Base-by-base conservation (phyloP, 2,888 invertebrate genomes). In the Brachyopa scutellaris region DNA sequence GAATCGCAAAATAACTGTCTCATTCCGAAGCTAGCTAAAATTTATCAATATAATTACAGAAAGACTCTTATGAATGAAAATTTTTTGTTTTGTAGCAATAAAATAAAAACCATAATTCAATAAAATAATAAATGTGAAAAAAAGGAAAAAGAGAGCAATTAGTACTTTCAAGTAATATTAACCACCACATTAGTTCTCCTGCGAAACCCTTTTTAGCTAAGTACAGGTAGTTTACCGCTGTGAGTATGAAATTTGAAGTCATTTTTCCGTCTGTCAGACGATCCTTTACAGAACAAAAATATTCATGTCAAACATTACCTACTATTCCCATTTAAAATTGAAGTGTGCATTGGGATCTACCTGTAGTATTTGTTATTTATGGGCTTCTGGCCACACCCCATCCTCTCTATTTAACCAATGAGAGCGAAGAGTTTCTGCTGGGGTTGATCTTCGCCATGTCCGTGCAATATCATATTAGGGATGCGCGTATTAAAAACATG, bases 401-500 rank as follows among this genome's bases (percentile, higher is more conserved):
- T 64, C 11, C n/a, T 36, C 8, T 31, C 26, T n/a, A 19, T 38
- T 26, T 47, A 26, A 59, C 79, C 79, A 79, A 79, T 79, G 66
- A 61, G 33, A 13, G 31, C 4, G 26, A 15, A 40, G 31, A 11
- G 42, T 62, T 38, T 47, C 19, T 29, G 26, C 21, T 31, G 19
- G 79, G 69, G 69, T 74, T 66, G 66, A 79, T 73, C 53, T 61
- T 62, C 49, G 67, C 74, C 66, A 79, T 74, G 33, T 2, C 17
- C 13, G 19, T 19, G 13, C n/a, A 40, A 55, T 57, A 19, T 53
- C 17, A 6, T 33, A 4, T 55, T 61, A 55, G 47, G 61, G 49
- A 67, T 80, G 57, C 26, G 23, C 9, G 31, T 74, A 61, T 66
- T 69, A 51, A 61, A n/a, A 62, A 62, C 33, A 21, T 17, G 40